These are phyloP conservation scores for Cryptus armator DNA, from an alignment of 2,888 invertebrate species.

Conservation along the genomic window DNA sequence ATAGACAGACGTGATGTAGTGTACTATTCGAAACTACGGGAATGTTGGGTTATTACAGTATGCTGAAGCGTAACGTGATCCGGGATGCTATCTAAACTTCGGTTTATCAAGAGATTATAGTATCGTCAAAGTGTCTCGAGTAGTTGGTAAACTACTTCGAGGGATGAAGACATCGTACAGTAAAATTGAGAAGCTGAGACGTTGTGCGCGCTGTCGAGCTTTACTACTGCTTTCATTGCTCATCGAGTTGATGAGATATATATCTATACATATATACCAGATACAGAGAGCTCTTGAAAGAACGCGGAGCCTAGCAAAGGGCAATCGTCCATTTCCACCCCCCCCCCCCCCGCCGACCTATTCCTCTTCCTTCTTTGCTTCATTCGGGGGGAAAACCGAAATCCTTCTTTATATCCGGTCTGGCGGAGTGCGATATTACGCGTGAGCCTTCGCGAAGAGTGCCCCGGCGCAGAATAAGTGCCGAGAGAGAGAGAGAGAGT, in stretches of 20 bases:
- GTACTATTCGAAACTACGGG: neutral
- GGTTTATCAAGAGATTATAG: slow-evolving; percentile 41
- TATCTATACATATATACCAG: neutral
- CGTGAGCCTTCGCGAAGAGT: slow-evolving; percentile 4
- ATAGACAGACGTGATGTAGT: neutral
- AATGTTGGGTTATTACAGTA: neutral
- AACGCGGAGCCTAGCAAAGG: neutral
- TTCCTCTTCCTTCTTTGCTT: neutral
- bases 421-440: slow-evolving; percentile 36
- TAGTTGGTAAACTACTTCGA: slow-evolving; percentile 33
- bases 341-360: neutral
- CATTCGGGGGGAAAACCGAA: neutral
- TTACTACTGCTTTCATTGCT: neutral
- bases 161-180: slow-evolving; percentile 29
- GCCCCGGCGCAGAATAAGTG: neutral
- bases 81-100: neutral
- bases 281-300: slow-evolving; percentile 27
- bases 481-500: neutral
- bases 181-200: slow-evolving; percentile 16
- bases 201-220: neutral
- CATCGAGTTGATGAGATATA: neutral
- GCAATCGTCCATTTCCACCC: neutral
- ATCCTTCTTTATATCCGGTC: slow-evolving; percentile 51
- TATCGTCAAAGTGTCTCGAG: slow-evolving; percentile 30
- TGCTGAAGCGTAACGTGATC: neutral